Evolutionary conservation across 30 jellyfish, hydroid and myxozoan species (phyloP).

Genomic region (Clytia hemisphaerica): DNA sequence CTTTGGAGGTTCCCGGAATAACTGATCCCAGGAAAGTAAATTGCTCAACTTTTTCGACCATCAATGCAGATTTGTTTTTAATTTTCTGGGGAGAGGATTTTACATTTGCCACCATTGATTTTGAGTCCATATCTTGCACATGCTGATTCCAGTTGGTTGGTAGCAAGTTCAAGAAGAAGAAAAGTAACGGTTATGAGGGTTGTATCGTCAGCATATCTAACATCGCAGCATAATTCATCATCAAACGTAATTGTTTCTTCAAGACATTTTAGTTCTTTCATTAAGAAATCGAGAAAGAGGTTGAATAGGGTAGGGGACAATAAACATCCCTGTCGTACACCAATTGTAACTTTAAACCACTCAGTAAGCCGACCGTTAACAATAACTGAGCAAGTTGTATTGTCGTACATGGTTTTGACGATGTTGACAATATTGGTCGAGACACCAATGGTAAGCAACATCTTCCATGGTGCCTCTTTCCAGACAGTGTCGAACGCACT

Average conservation of each 20-base stretch:
- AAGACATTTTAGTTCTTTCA: conserved; percentile 24
- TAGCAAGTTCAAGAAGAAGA: conserved; percentile 24
- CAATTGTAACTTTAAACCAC: conserved; percentile 42
- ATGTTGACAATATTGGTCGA: conserved; percentile 2
- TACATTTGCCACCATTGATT: conserved; percentile 31
- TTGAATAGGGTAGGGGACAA: conserved; percentile 42
- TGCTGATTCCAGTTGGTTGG: conserved; percentile 29
- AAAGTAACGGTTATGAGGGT: conserved; percentile 25
- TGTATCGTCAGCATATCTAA: conserved; percentile 56
- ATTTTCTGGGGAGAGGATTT: conserved; percentile 27
- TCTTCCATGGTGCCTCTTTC: conserved; percentile 36
- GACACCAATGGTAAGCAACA: conserved; percentile 24
- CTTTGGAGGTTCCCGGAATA: neutral
- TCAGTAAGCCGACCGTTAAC: conserved; percentile 36
- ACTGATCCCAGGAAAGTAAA: conserved; percentile 25
- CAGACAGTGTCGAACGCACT: no score
- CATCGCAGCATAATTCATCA: conserved; percentile 5
- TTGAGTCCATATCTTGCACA: conserved; percentile 46
- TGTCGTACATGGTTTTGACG: neutral
- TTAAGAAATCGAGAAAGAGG: conserved; percentile 45
- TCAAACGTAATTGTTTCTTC: neutral
- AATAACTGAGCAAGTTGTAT: neutral
- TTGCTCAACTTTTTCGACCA: conserved; percentile 38
- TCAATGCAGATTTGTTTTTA: neutral
- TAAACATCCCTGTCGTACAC: conserved; percentile 55